phyloP scores from a whole-genome alignment of 53 echinoderm and acorn worm genomes.

The Luidia sarsii region DNA sequence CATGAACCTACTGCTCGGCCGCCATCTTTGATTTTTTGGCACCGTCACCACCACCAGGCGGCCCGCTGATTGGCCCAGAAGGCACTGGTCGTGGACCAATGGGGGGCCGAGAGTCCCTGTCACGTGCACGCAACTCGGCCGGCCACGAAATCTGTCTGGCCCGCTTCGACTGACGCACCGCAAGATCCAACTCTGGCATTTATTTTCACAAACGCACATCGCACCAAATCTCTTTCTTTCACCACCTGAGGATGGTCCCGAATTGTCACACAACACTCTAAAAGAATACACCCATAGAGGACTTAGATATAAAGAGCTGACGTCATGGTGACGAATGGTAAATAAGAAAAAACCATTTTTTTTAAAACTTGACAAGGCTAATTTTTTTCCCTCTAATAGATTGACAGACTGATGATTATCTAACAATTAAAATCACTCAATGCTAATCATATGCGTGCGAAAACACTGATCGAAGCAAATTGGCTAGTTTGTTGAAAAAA shows the following conservation, averaged over 20 bases:
- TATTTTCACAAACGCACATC: neutral
- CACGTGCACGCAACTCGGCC: conserved; percentile 16
- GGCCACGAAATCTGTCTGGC: neutral
- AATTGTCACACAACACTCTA: too few species aligned
- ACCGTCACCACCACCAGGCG: conserved; percentile 3
- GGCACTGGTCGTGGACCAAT: conserved; percentile 19
- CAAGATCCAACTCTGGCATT: neutral
- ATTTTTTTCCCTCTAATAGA: too few species aligned
- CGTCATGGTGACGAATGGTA: conserved; percentile 38
- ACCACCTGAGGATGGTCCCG: too few species aligned
- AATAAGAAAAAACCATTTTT: neutral
- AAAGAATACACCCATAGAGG: too few species aligned
- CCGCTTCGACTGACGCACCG: neutral
- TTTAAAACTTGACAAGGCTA: too few species aligned
- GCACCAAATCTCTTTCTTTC: neutral
- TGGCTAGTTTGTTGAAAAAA: too few species aligned
- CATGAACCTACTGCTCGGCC: conserved; percentile 52
- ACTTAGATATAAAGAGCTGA: too few species aligned
- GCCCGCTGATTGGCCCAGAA: conserved; percentile 49
- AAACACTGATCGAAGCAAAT: too few species aligned
- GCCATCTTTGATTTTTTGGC: conserved; percentile 36
- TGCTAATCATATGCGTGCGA: too few species aligned
- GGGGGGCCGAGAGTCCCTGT: conserved; percentile 12
- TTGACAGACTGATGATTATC: too few species aligned
- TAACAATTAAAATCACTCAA: too few species aligned